phyloP scores from a whole-genome alignment of 2,888 invertebrate genomes.

The Metellina segmentata region DNA sequence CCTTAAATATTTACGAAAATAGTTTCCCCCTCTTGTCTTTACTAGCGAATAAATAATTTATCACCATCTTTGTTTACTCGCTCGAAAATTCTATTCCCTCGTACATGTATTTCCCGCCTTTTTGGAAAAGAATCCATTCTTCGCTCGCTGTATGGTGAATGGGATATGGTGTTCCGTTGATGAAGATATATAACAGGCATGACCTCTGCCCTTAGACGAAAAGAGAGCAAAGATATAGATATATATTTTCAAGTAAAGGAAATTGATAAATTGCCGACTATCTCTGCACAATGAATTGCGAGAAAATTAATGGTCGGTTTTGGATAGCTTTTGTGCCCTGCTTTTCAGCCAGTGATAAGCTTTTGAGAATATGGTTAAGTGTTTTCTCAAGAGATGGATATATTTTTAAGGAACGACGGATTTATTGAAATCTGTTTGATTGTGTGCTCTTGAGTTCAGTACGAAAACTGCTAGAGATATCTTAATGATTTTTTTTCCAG shows the following conservation, averaged over 20 bases:
- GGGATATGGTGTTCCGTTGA: background rate
- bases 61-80: constrained; percentile 4
- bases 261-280: background rate
- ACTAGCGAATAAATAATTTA: constrained; percentile 8
- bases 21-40: constrained; percentile 1
- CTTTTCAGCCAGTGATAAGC: background rate
- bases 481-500: too few relatives aligned
- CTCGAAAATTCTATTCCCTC: background rate
- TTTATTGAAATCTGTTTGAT: too few relatives aligned
- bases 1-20: constrained; percentile 22
- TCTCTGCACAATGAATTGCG: background rate
- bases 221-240: background rate
- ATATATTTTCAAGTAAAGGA: background rate
- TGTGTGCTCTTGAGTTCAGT: too few relatives aligned
- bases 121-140: background rate
- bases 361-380: background rate
- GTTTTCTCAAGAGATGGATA: background rate
- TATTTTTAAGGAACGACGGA: background rate
- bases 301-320: background rate
- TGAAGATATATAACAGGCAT: background rate
- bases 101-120: background rate
- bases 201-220: background rate
- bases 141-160: background rate
- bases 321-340: background rate
- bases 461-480: too few relatives aligned